Evolutionary conservation across 37 sponge, comb jelly and placozoan species (phyloP), one percentile per base, ranked within the genome.

Genomic region (Beroe ovata): DNA sequence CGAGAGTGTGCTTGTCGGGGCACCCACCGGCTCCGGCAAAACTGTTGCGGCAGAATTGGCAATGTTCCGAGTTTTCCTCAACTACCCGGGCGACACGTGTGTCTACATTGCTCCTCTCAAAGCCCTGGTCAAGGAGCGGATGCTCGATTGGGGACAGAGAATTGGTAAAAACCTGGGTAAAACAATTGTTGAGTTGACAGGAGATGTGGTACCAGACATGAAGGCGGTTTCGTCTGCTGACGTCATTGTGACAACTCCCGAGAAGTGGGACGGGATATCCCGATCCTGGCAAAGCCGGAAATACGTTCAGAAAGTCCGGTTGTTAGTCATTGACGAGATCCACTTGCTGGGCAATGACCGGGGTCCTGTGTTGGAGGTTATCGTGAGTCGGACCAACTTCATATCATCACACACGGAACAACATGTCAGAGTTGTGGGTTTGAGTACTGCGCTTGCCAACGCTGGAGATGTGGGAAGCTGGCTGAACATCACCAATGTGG

Each of bases 71-170:
- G 90, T 77, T n/a, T 60, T 41, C 38, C 29, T 60, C 81, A 64
- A 64, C 41, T 84, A 29, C 41, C 60, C 54, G 28, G 33, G 60
- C 1, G 60, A 64, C 28, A 63, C 89, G 94, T 92, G 93, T 72
- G 99, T 97, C 39, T 97, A 97, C 91, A 94, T 97, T 60, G 99
- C 99, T 39, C 99, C 99, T 22, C 91, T 97, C 60, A 97, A 97
- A 71, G 99, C 99, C 16, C 93, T 97, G 34, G 99, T 97, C 29
- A 81, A 96, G 39, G 99, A 97, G 91, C 91, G 99, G 58, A 91
- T 97, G 29, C 72, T 91, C 40, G 99, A 97, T 89, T 97, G 99
- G 99, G 92, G 89, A 84, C 71, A 90, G 26, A 60, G 92, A 64
- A 88, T 97, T 16, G 94, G 94, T 42, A 35, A 72, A 35, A 91